Conservation (phyloP, 1,140 invertebrate species). For the Drosophila repletoides region DNA sequence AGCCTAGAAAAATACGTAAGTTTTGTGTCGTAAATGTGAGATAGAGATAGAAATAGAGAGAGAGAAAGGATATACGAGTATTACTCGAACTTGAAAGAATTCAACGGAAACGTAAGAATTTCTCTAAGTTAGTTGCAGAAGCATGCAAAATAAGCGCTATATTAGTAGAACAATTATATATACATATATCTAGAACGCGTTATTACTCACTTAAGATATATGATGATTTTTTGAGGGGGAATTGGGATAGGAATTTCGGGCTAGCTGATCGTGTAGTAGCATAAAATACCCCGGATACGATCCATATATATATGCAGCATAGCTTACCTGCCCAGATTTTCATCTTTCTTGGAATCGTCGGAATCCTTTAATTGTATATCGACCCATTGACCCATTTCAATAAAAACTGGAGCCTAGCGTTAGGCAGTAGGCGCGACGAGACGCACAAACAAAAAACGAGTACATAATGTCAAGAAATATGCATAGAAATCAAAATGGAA, state of each 20-base stretch:
- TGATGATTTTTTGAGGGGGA: background rate
- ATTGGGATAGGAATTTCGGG: background rate
- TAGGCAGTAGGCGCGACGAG: slow-evolving; percentile 40
- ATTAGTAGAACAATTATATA: background rate
- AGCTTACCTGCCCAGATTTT: slow-evolving; percentile 90
- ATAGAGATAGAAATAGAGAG: slow-evolving; percentile 16
- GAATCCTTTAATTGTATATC: slow-evolving; percentile 91
- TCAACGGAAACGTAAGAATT: slow-evolving; percentile 3
- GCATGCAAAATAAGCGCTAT: slow-evolving; percentile 19
- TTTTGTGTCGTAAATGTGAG: slow-evolving; percentile 26
- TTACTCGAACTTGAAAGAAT: background rate
- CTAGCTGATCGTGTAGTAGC: slow-evolving; percentile 7
- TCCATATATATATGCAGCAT: background rate
- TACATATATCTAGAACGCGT: slow-evolving; percentile 6
- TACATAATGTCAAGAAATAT: slow-evolving; percentile 52
- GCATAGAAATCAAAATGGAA: slow-evolving; percentile 49
- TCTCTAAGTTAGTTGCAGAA: slow-evolving; percentile 9
- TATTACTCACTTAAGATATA: slow-evolving; percentile 36
- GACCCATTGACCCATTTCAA: slow-evolving; percentile 87
- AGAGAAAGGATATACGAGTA: background rate
- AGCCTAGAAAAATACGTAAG: slow-evolving; percentile 85
- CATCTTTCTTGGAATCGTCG: slow-evolving; percentile 93
- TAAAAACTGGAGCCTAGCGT: slow-evolving; percentile 73
- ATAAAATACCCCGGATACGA: background rate
- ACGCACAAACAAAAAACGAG: slow-evolving; percentile 50